Evolutionary conservation across 2,113 vertebrate species (phyloP), one percentile per base, ranked within the genome.

Genomic region (Choloepus hoffmanni): DNA sequence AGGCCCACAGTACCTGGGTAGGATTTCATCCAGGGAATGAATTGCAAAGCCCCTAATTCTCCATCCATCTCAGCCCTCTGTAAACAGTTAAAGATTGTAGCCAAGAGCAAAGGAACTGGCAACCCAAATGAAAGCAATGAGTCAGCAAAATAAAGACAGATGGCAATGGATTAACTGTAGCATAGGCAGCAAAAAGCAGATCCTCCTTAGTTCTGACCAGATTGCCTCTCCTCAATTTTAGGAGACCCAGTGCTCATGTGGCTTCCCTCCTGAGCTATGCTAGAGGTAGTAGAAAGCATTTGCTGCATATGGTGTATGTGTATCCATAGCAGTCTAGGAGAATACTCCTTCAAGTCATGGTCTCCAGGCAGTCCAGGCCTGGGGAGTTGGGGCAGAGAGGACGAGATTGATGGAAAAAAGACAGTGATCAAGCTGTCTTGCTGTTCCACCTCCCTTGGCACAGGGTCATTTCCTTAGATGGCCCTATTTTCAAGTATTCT

Each of bases 111-210:
- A 88, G 96, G 24, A 95, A 94, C 96, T 98, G 96, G 90, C 96
- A 97, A 98, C 96, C 95, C 95, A 96, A 97, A 82, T 74, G 92
- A 92, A 97, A 97, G 94, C 97, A 96, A 83, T 95, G 97, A 95
- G 97, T 97, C 98, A 98, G 92, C 97, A 98, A 98, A 98, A 97
- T 96, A 97, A 77, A 96, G 97, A 77, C 98, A 98, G 97, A 98
- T 96, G 97, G 98, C 82, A 85, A 70, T 65, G 96, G 84, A 97
- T 98, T 97, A 97, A 93, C 94, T 92, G 5, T 8, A 93, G 95
- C 19, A 28, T 19, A 93, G 13, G 48, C 77, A 73, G 96, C 78
- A 85, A 73, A 40, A 96, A 96, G 85, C 50, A 87, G 86, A 92
- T 74, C 90, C 89, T 81, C 87, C 95, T 96, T 91, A 84, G 53